Conservation (phyloP, 1,140 invertebrate genomes). For the Diuraphis noxia region DNA sequence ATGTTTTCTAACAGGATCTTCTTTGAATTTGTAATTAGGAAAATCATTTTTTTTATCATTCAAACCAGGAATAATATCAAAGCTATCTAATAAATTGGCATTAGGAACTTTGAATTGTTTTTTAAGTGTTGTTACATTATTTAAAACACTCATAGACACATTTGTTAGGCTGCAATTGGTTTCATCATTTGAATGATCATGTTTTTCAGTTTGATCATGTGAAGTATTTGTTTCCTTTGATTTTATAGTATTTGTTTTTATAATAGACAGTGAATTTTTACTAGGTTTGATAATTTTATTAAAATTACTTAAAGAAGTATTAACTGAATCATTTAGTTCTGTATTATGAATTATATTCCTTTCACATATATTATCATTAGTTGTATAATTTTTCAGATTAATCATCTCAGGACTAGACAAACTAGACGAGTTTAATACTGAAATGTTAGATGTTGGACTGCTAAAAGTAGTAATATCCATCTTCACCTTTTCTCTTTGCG, state of each 20-base stretch:
- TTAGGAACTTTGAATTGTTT: background rate
- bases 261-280: background rate
- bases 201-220: background rate
- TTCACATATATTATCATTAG: background rate
- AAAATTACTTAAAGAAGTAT: constrained; percentile 4
- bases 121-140: background rate
- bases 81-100: constrained; percentile 12
- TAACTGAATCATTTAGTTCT: background rate
- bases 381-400: background rate
- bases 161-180: constrained; percentile 23
- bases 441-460: background rate
- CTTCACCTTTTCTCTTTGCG: background rate
- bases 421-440: background rate
- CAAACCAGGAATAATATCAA: constrained; percentile 44
- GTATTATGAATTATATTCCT: background rate
- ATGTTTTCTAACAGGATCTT: constrained; percentile 54
- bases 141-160: background rate
- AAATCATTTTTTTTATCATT: constrained; percentile 35
- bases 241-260: constrained; percentile 14
- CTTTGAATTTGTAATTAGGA: constrained; percentile 54
- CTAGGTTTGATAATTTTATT: background rate
- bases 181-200: background rate
- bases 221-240: background rate
- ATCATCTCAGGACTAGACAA: background rate
- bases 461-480: constrained; percentile 27